Base-by-base conservation (phyloP, 2,113 vertebrate genomes). In the Lampris incognitus region DNA sequence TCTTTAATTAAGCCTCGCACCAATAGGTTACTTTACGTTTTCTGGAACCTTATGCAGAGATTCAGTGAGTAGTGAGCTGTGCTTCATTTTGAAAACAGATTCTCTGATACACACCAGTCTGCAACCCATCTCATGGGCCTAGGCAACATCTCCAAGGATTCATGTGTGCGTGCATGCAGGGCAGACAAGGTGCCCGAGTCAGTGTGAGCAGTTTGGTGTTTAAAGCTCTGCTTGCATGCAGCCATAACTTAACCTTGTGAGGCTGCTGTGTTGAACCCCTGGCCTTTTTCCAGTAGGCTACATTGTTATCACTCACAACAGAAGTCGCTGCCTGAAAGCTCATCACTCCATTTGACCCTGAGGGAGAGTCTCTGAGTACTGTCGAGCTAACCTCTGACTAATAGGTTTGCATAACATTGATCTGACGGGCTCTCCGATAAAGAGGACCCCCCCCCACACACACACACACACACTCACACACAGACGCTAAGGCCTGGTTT, bases 401-500 rank as follows among this genome's bases (percentile, higher is more conserved):
- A 92, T 85, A 89, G 88, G 69, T 87, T 91, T 90, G 84, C 79
- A 90, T 89, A 88, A 86, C 78, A 90, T 86, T 81, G 90, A 91
- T 91, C 82, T 76, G 77, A 81, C 62, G 73, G 65, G 67, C 80
- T 78, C 50, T 83, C 68, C 55, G 60, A 9, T 71, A 76, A 84
- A 77, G 64, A 87, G 82, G 69, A 59, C 61, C 59, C 65, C 58
- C 11, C 7, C 44, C 44, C 44, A 61, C 59, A 42, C 59, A 61
- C 58, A 40, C 9, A 40, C 49, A 51, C 44, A 66, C n/a, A 8
- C 46, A 6, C 51, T 50, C 42, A 77, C 36, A 42, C 50, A 42
- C 52, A 39, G 72, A 7, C 37, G 56, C n/a, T 42, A n/a, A 85
- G 55, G 44, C 48, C 41, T 64, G 46, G 70, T 74, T 72, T 65